Percentiles rank a stretch among this genome's conserved stretches.
Evolutionary conservation across 1,140 invertebrate species (phyloP).

Genomic region (Bombus waltoni): DNA sequence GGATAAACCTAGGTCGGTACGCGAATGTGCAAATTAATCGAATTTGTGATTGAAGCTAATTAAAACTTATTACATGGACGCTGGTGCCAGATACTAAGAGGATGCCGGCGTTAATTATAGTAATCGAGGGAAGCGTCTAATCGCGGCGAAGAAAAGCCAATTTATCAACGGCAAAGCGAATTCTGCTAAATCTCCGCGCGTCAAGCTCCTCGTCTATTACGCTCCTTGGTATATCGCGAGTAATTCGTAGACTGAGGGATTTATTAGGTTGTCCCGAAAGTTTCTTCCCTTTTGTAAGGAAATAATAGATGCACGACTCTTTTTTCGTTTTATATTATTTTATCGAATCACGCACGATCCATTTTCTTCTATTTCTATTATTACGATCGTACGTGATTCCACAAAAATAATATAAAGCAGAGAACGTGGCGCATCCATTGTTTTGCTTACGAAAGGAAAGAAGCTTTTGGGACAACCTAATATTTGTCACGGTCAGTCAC

Average conservation of each 20-base stretch:
- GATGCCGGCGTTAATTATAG: constrained; percentile 24
- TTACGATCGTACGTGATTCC: too few relatives aligned
- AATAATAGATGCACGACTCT: too few relatives aligned
- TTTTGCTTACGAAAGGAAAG: too few relatives aligned
- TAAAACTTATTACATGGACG: constrained; percentile 17
- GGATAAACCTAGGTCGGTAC: background rate
- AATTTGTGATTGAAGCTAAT: constrained; percentile 17
- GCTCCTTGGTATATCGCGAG: background rate
- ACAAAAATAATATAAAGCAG: too few relatives aligned
- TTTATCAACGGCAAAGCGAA: constrained; percentile 8
- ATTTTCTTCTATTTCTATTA: too few relatives aligned
- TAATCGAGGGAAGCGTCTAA: background rate
- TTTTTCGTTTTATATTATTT: too few relatives aligned
- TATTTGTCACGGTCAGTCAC: background rate
- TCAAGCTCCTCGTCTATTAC: background rate
- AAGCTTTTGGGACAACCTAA: too few relatives aligned
- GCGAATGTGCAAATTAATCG: constrained; percentile 4
- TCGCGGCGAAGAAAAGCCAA: background rate
- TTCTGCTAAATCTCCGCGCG: background rate
- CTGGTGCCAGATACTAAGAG: background rate
- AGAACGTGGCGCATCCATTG: too few relatives aligned
- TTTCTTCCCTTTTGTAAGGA: too few relatives aligned
- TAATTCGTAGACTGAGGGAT: background rate
- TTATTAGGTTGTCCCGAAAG: background rate
- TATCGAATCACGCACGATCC: too few relatives aligned